phyloP scores from a whole-genome alignment of 1,140 invertebrate genomes.

The Macrocentrus cingulum region DNA sequence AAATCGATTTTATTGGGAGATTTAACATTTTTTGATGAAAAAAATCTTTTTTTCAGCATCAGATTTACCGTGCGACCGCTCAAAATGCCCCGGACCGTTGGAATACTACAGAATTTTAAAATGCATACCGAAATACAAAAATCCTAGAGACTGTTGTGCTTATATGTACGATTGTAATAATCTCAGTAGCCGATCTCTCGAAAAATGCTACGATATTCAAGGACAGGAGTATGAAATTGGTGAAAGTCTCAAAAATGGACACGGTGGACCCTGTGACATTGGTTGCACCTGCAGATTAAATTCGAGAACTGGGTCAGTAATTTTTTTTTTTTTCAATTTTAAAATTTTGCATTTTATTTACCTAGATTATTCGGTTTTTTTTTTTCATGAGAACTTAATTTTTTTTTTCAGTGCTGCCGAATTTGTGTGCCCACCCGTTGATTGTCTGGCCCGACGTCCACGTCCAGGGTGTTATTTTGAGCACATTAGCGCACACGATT shows the following conservation, averaged over 20 bases:
- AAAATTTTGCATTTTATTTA: background rate
- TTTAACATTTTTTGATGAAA: no score
- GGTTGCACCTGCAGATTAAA: conserved; percentile 14
- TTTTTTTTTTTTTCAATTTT: background rate
- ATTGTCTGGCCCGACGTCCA: no score
- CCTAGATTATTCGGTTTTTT: conserved; percentile 1
- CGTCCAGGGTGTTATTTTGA: no score
- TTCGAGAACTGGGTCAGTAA: background rate
- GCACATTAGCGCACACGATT: no score
- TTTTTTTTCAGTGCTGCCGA: background rate
- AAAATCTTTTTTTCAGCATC: conserved; percentile 1
- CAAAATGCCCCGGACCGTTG: conserved; percentile 26
- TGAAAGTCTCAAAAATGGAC: conserved; percentile 18
- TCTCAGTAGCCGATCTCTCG: background rate
- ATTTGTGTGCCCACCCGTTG: conserved; percentile 31
- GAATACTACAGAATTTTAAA: conserved; percentile 18
- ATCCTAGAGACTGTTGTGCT: conserved; percentile 24
- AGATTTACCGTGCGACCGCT: conserved; percentile 12
- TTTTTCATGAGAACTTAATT: conserved; percentile 32
- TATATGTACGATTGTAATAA: conserved; percentile 27
- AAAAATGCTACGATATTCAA: conserved; percentile 24
- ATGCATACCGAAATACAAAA: conserved; percentile 22
- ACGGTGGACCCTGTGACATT: conserved; percentile 17
- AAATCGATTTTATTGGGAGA: no score
- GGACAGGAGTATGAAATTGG: conserved; percentile 19